Conservation (phyloP, 2,113 vertebrate genomes). For the Chelonoidis abingdonii region DNA sequence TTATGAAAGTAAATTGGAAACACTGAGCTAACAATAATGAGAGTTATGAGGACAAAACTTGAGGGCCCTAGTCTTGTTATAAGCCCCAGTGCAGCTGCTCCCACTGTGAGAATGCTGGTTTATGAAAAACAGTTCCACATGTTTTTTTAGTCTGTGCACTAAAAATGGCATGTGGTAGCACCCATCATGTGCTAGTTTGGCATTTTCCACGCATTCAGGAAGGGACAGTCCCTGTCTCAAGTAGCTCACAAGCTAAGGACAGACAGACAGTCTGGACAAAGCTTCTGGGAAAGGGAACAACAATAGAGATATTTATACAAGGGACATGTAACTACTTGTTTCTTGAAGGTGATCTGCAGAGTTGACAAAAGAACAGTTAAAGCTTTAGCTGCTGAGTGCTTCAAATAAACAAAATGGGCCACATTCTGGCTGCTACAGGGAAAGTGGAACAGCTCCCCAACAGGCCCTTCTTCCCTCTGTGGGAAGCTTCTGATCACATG, state of each 20-base stretch:
- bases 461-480: not conserved
- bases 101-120: not conserved
- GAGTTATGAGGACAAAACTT: not conserved
- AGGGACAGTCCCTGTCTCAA: not conserved
- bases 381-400: not conserved
- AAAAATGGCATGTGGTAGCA: not conserved
- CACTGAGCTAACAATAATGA: not conserved
- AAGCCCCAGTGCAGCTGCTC: not conserved
- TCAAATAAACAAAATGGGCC: not conserved
- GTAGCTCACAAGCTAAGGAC: not conserved
- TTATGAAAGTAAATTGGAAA: not conserved
- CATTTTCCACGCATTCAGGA: not conserved
- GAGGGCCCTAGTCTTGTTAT: not conserved
- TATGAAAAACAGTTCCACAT: not conserved
- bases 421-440: not conserved
- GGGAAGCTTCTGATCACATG: not conserved
- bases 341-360: not conserved
- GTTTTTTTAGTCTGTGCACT: not conserved
- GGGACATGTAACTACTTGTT: not conserved
- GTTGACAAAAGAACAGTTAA: not conserved
- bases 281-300: not conserved
- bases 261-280: not conserved
- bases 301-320: not conserved
- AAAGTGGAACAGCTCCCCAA: rapidly evolving
- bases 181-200: not conserved